Conservation (phyloP, 2,888 invertebrate genomes). For the Pollenia angustigena region DNA sequence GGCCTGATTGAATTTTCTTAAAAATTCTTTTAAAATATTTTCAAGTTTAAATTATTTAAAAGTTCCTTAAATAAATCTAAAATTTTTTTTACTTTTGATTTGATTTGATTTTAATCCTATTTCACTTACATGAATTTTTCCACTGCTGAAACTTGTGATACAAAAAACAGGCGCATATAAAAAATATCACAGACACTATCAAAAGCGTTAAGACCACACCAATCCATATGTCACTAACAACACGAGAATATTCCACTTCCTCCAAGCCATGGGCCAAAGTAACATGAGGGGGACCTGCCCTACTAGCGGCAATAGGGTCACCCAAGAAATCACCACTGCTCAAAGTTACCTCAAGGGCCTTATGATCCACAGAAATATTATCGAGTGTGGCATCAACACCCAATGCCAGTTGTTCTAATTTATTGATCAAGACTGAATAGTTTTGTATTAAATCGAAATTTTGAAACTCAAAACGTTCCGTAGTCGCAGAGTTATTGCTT, state of each 20-base stretch:
- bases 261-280: slow-evolving; percentile 77
- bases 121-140: slow-evolving; percentile 86
- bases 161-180: slow-evolving; percentile 87
- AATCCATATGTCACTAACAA: slow-evolving; percentile 87
- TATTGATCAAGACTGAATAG: slow-evolving; percentile 82
- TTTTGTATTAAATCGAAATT: slow-evolving; percentile 81
- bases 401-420: slow-evolving; percentile 82
- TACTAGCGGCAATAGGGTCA: slow-evolving; percentile 77
- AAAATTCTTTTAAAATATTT: no score
- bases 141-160: slow-evolving; percentile 88
- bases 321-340: slow-evolving; percentile 76
- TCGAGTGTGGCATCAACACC: slow-evolving; percentile 81
- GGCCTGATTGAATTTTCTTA: no score
- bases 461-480: slow-evolving; percentile 79
- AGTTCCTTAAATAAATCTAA: no score
- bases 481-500: slow-evolving; percentile 40
- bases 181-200: slow-evolving; percentile 87
- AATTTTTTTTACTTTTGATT: no score
- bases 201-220: slow-evolving; percentile 87
- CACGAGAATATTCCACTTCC: slow-evolving; percentile 85
- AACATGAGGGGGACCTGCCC: slow-evolving; percentile 77
- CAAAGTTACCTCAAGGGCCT: slow-evolving; percentile 79
- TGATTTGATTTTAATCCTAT: no score
- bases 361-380: slow-evolving; percentile 80
- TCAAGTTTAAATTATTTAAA: no score